Evolutionary conservation across 2,113 vertebrate genomes (phyloP).

Genomic region (Toxotes jaculatrix): DNA sequence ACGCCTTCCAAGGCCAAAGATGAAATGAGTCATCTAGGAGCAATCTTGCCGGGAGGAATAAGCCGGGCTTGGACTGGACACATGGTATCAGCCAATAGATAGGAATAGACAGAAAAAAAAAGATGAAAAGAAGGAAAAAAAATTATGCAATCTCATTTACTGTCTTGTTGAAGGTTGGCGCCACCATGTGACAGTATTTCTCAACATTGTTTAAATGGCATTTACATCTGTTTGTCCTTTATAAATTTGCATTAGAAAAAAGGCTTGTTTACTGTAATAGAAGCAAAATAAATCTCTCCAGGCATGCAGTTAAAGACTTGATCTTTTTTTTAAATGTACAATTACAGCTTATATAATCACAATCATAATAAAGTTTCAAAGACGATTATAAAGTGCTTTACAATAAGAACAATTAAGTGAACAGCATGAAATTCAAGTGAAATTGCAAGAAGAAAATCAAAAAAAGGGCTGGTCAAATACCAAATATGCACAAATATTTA

Average conservation of each 20-base stretch:
- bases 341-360: neutral
- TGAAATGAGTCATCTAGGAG: conserved; percentile 74
- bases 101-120: conserved; percentile 31
- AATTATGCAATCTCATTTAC: conserved; percentile 38
- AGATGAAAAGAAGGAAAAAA: conserved; percentile 22
- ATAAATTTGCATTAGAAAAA: neutral
- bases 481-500: neutral
- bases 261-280: neutral
- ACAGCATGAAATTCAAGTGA: too few species aligned
- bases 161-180: conserved; percentile 61
- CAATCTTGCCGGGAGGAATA: conserved; percentile 58
- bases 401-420: neutral
- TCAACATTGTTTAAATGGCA: neutral
- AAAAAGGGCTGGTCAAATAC: neutral
- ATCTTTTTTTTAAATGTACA: neutral
- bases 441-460: neutral
- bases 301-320: neutral
- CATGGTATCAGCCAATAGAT: conserved; percentile 40
- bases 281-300: neutral
- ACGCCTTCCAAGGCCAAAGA: conserved; percentile 74
- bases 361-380: neutral
- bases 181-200: conserved; percentile 68
- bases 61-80: conserved; percentile 41
- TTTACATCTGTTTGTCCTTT: neutral
- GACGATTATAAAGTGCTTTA: neutral